Base-by-base conservation (phyloP, 2,888 invertebrate genomes). In the Xestia ashworthii region DNA sequence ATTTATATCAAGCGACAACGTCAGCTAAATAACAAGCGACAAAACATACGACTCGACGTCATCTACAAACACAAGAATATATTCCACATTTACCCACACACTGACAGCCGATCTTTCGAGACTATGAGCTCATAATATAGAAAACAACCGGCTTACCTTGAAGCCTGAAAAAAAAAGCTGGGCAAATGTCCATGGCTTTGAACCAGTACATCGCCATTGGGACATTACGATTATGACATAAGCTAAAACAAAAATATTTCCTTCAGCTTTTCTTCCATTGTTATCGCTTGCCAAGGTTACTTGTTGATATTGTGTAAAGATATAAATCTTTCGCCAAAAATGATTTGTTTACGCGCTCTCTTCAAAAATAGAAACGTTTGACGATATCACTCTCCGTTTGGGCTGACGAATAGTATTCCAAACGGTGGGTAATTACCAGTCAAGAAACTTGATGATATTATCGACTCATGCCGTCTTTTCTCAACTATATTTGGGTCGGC, bases 181-280 rank as follows among this genome's bases (percentile, higher is more conserved):
- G 84, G 84, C 87, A 86, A 50, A 0, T 5, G 84, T 71, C 84
- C 84, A 84, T 84, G 84, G 84, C 84, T 84, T 84, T 84, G 84
- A 84, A 84, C 70, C 50, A 60, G 74, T 41, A 60, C 71, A 75
- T 25, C 66, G 69, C 46, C 68, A 25, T 32, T 44, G 32, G 0
- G 14, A 64, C 25, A 64, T 55, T 65, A 46, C 25, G 8, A 68
- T 77, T 74, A 83, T 64, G 41, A 74, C 8, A 74, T 70, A 53
- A 11, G 3, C 3, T 50, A 60, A 64, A 70, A 67, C 62, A 41
- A 70, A 83, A 74, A 83, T 74, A 74, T 64, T 76, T 67, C 67
- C 50, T 32, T 69, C 14, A 70, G 16, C 16, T 41, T 48, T 70
- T 16, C 60, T 44, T 38, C 12, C 48, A 44, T 46, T 70, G 6